Evolutionary conservation across 2,797 vertebrate genomes (phyloP), one percentile per base, ranked within the genome.

Genomic region (Tragelaphus oryx): DNA sequence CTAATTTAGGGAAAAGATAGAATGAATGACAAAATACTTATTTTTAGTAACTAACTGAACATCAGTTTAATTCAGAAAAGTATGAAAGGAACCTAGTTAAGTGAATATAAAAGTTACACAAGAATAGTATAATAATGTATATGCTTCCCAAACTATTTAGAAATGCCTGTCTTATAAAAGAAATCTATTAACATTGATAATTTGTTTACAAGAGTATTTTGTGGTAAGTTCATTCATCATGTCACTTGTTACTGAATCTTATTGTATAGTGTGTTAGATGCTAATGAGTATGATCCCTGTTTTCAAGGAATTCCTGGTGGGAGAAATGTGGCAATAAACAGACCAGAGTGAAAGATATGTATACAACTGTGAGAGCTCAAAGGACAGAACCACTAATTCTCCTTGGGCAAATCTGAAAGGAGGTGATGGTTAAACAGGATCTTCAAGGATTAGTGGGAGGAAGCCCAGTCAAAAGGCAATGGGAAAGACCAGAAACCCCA

Each of bases 221-320:
- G 20, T 87, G 41, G 50, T 83, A 62, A 87, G 83, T 44, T 71
- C 62, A 75, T 88, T 75, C 18, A 81, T 83, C 46, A 1, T 26
- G 18, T 93, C 68, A 60, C 54, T 54, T 62, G 48, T 74, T 74
- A 71, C 14, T 60, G 44, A 80, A 75, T 79, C 41, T 9, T 62
- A 30, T 44, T 71, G 26, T 82, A 8, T 83, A 52, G 16, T 71
- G 24, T 81, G 16, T 57, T 86, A 76, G 20, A 62, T 68, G 13
- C 44, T 89, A 59, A 55, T 79, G 46, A 78, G 41, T 48, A 46
- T 60, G 37, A 76, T 59, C 33, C 46, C 89, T 95, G 28, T 26
- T 95, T 96, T 94, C 14, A 41, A 92, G 54, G 62, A 96, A 95
- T n/a, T 52, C 14, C 55, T 85, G 68, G 44, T 83, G 62, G 48